Percentiles rank a stretch among this genome's conserved stretches.
These are phyloP conservation scores for Drosophila sucinea DNA, from an alignment of 1,140 invertebrate genomes.

Conservation along the genomic window DNA sequence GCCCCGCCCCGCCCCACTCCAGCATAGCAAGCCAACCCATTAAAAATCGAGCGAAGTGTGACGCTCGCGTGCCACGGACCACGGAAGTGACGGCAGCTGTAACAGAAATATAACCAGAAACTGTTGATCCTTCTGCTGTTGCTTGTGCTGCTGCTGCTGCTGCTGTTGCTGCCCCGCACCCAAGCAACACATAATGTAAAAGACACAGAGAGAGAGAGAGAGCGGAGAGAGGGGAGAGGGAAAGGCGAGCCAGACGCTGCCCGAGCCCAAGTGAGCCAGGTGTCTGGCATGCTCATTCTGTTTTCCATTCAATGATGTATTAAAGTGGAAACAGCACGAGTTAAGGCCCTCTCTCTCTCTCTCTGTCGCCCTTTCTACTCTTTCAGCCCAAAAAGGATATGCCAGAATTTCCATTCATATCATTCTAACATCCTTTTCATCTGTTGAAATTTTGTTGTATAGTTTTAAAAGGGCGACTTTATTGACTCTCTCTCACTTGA, in stretches of 20 bases:
- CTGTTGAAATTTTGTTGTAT: not conserved
- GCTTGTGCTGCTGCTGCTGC: conserved; percentile 18
- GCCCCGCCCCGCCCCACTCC: conserved; percentile 17
- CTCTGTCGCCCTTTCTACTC: not conserved
- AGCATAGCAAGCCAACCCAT: conserved; percentile 12
- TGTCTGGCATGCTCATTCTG: conserved; percentile 80
- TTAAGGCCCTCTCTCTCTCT: conserved; percentile 24
- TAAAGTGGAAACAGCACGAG: conserved; percentile 77
- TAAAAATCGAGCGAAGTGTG: conserved; percentile 64
- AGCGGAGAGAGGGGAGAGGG: conserved; percentile 4
- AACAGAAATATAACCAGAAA: conserved; percentile 71
- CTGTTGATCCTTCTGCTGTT: conserved; percentile 70
- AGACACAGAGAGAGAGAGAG: conserved; percentile 22
- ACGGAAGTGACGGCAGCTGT: conserved; percentile 77
- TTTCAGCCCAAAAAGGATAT: not conserved
- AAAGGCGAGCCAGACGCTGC: conserved; percentile 28
- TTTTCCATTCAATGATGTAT: conserved; percentile 76
- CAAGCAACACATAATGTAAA: conserved; percentile 43
- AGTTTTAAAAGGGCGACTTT: too few relatives aligned
- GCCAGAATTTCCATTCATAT: not conserved
- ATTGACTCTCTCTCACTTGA: too few relatives aligned
- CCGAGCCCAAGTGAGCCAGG: conserved; percentile 60
- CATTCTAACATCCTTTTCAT: conserved; percentile 1
- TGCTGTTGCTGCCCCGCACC: conserved; percentile 41
- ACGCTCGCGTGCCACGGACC: conserved; percentile 74